These are phyloP conservation scores for Malurus leucopterus DNA, from an alignment of 2,797 vertebrate species.

Conservation along the genomic window DNA sequence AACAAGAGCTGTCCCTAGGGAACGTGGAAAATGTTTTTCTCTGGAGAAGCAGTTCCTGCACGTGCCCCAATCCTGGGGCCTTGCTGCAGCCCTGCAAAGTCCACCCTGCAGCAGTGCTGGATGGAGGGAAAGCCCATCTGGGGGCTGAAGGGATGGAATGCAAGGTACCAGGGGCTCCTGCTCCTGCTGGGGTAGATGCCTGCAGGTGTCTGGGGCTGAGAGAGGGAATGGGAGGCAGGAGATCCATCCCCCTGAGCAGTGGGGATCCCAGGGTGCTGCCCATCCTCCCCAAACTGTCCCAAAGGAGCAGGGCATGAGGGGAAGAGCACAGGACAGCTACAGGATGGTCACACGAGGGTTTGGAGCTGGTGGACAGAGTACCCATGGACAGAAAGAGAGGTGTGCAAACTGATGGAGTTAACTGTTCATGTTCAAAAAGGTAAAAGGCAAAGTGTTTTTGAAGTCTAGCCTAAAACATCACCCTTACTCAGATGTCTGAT, in stretches of 20 bases:
- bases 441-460: background rate
- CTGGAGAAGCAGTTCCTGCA: background rate
- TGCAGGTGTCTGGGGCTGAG: background rate
- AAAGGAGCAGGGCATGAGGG: background rate
- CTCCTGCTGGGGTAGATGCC: background rate
- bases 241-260: fast-evolving
- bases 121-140: background rate
- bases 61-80: background rate
- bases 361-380: background rate
- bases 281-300: background rate
- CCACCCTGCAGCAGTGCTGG: background rate
- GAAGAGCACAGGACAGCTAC: background rate
- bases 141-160: background rate
- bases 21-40: constrained; percentile 12
- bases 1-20: background rate
- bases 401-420: background rate
- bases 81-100: background rate
- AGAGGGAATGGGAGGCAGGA: background rate
- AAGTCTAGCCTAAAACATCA: background rate
- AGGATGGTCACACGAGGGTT: background rate
- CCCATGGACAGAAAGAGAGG: background rate
- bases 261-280: background rate
- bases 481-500: background rate
- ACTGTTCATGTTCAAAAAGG: background rate
- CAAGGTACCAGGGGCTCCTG: background rate